Evolutionary conservation across 2,888 invertebrate genomes (phyloP).

Genomic region (Agrypnus murinus): DNA sequence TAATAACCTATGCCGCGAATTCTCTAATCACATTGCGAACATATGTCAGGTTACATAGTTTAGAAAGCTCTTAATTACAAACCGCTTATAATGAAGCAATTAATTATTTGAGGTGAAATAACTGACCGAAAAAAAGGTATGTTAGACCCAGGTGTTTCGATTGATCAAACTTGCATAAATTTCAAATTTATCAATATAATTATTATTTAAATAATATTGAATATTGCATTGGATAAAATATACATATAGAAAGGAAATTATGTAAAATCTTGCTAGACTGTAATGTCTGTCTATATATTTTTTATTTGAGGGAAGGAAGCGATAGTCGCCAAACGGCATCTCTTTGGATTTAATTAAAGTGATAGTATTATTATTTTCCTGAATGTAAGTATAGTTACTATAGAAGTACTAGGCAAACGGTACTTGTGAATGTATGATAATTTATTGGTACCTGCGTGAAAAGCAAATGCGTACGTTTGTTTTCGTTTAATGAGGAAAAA

Average conservation of each 20-base stretch:
- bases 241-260: conserved; percentile 19
- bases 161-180: conserved; percentile 1
- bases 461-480: conserved; percentile 11
- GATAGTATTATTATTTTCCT: conserved; percentile 21
- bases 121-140: neutral
- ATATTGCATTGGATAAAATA: neutral
- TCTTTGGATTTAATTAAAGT: conserved; percentile 20
- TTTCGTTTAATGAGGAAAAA: conserved; percentile 4
- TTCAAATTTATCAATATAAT: conserved; percentile 3
- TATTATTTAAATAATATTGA: neutral
- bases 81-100: conserved; percentile 12
- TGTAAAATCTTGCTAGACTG: neutral
- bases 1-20: neutral
- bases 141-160: neutral
- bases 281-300: neutral
- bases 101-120: conserved; percentile 21
- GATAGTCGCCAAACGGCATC: conserved; percentile 19
- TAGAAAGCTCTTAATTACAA: conserved; percentile 23
- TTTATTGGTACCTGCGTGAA: conserved; percentile 8
- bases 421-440: conserved; percentile 30
- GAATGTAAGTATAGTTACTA: neutral
- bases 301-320: conserved; percentile 13
- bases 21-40: conserved; percentile 2
- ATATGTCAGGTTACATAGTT: conserved; percentile 18
- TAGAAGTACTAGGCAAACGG: conserved; percentile 21